Evolutionary conservation across 2,113 vertebrate species (phyloP).

Genomic region (Opisthocomus hoazin): DNA sequence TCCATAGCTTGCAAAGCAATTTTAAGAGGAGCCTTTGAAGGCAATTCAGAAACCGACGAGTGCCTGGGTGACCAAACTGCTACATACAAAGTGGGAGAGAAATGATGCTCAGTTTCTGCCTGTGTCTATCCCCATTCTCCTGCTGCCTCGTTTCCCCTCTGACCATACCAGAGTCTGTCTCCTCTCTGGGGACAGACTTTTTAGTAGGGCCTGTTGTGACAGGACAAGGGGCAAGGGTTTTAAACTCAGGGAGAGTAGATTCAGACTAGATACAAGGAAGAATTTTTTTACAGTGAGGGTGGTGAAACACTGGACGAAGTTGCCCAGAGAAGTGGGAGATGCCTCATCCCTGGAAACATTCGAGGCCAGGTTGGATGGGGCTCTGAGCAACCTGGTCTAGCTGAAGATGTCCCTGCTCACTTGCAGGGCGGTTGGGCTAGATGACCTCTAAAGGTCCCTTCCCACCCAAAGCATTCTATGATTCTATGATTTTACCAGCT

Average conservation of each 20-base stretch:
- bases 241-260: neutral
- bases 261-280: neutral
- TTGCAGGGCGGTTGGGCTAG: neutral
- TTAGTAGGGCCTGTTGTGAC: neutral
- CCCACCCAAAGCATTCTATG: neutral
- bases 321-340: neutral
- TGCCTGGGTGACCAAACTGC: neutral
- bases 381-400: neutral
- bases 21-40: neutral
- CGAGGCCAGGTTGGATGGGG: neutral
- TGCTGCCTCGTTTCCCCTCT: neutral
- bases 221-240: neutral
- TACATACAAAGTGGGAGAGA: neutral
- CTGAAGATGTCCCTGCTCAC: neutral
- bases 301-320: neutral
- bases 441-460: neutral
- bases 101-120: neutral
- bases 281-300: fast-evolving
- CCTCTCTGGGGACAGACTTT: neutral
- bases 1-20: neutral
- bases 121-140: neutral
- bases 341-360: neutral
- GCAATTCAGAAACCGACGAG: neutral
- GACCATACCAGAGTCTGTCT: neutral
- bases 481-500: neutral